Evolutionary conservation across 2,797 vertebrate genomes (phyloP).

Genomic region (Artibeus jamaicensis): DNA sequence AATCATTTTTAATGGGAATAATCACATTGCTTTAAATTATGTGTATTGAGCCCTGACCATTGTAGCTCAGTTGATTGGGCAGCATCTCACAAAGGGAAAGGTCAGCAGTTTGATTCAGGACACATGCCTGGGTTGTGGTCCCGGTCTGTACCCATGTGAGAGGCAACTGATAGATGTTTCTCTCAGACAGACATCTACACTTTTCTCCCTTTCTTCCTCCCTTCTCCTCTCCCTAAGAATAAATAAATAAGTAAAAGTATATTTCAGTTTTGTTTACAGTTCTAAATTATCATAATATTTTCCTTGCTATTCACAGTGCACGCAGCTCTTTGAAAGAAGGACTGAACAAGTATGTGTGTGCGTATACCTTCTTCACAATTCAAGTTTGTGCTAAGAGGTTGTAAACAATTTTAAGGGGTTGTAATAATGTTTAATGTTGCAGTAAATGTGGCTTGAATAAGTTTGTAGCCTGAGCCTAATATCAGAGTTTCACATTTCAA

Average conservation of each 20-base stretch:
- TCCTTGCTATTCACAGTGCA: not conserved
- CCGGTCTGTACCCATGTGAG: rapidly evolving
- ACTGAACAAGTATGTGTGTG: not conserved
- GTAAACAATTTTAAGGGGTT: not conserved
- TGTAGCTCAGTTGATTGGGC: too few relatives aligned
- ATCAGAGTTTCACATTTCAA: not conserved
- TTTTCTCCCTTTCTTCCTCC: too few relatives aligned
- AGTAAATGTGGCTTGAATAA: not conserved
- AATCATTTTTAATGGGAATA: not conserved
- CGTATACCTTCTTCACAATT: not conserved
- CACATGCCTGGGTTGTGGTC: too few relatives aligned
- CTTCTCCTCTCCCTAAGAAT: too few relatives aligned
- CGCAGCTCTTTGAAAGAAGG: not conserved
- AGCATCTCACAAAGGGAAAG: too few relatives aligned
- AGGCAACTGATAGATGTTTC: too few relatives aligned
- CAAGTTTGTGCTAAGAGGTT: not conserved
- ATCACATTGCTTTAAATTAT: not conserved
- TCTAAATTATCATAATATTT: not conserved
- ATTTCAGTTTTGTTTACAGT: not conserved
- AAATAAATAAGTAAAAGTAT: too few relatives aligned
- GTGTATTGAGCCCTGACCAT: not conserved
- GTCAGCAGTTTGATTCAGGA: too few relatives aligned
- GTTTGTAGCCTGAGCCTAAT: not conserved
- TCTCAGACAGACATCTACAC: too few relatives aligned
- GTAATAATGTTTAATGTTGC: not conserved